phyloP scores from a whole-genome alignment of 2,888 invertebrate genomes.

The Masnerella sp. region DNA sequence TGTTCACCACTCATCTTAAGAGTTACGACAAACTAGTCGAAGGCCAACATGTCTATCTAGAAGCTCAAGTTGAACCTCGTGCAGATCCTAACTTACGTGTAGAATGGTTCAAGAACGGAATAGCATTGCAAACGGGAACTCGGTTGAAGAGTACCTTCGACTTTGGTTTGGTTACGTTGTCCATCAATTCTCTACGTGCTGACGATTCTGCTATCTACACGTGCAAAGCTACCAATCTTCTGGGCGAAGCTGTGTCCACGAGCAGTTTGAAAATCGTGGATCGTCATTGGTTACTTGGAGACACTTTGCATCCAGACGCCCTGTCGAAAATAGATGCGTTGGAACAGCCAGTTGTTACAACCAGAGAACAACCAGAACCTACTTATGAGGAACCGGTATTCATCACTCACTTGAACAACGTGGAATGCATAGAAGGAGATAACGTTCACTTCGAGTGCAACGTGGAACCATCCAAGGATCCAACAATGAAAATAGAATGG shows the following conservation, averaged over 20 bases:
- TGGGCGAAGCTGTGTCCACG: constrained; percentile 96
- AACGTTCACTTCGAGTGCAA: constrained; percentile 94
- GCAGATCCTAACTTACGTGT: constrained; percentile 92
- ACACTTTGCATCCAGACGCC: constrained; percentile 93
- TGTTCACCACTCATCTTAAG: constrained; percentile 95
- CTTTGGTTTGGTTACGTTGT: constrained; percentile 96
- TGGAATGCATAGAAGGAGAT: constrained; percentile 92
- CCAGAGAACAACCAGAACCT: constrained; percentile 86
- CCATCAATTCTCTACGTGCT: constrained; percentile 90
- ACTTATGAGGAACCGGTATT: constrained; percentile 92
- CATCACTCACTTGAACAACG: constrained; percentile 93
- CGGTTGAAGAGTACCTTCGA: constrained; percentile 96
- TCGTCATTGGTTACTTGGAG: constrained; percentile 91
- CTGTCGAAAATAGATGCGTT: constrained; percentile 90
- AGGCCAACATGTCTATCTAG: constrained; percentile 91
- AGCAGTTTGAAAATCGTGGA: constrained; percentile 93
- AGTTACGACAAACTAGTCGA: constrained; percentile 90
- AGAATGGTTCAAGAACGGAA: constrained; percentile 96
- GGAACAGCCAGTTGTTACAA: constrained; percentile 86
- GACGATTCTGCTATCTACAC: constrained; percentile 98
- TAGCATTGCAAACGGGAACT: constrained; percentile 90
- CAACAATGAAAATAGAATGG: constrained; percentile 95
- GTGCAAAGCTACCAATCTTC: constrained; percentile 94
- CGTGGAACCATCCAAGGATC: constrained; percentile 94
- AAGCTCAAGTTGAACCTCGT: constrained; percentile 94